Base-by-base conservation (phyloP, 2,797 vertebrate species). In the Melanotaenia parkinsoni region DNA sequence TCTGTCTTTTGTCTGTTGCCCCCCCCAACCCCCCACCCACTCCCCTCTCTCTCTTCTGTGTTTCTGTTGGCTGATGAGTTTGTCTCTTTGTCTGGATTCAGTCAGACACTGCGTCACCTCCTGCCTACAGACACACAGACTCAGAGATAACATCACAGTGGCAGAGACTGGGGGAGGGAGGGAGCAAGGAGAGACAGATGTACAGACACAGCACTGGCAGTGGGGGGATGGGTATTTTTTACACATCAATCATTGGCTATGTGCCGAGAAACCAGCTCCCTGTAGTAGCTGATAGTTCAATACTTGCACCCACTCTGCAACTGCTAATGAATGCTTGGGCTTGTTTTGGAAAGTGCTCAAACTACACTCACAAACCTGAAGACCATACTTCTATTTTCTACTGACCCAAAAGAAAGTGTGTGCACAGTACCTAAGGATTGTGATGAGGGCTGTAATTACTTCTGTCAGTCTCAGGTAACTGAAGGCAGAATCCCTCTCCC, bases 61-160 rank as follows among this genome's bases (percentile, higher is more conserved):
- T 91, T 93, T 94, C 90, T 94, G 92, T 92, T 92, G 92, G 91
- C 93, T 93, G 93, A 94, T 93, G 94, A 95, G 94, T 95, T 94
- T 95, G 94, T 93, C 90, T 95, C 95, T 95, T 95, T 95, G 95
- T 95, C 94, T 95, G 93, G 91, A 90, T 94, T 91, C 92, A 94
- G 93, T 93, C 94, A 95, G 95, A 95, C 94, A 95, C 94, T 95
- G 95, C 95, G 95, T 95, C 95, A 95, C 94, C 94, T 94, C 94
- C 93, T 95, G 94, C 94, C 93, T 95, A 95, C 94, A 95, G 94
- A 95, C 94, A 94, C 92, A 94, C 94, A 95, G 94, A 95, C 94
- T 90, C 91, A 67, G 92, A 95, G 95, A 95, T 95, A 95, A 93
- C 94, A 95, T 95, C 94, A 91, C 93, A 94, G 92, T 94, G 94